Conservation (phyloP, 2,797 vertebrate genomes). For the Anabas testudineus region DNA sequence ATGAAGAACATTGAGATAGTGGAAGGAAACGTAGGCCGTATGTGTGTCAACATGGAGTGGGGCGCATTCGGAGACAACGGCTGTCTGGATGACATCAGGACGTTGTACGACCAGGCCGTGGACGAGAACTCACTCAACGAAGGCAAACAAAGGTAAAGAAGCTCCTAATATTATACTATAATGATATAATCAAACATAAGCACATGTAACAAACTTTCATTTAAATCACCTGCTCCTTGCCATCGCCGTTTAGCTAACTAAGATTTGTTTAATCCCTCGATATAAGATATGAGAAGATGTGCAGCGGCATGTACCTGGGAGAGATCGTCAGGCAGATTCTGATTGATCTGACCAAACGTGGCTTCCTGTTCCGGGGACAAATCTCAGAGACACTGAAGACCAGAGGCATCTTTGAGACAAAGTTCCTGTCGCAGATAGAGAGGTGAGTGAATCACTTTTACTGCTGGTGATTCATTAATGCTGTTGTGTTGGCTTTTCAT, state of each 20-base stretch:
- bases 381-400: slow-evolving; percentile 98
- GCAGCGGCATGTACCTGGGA: slow-evolving; percentile 99
- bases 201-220: neutral
- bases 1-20: slow-evolving; percentile 92
- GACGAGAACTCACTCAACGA: slow-evolving; percentile 96
- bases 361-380: slow-evolving; percentile 97
- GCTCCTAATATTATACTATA: neutral
- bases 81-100: slow-evolving; percentile 96
- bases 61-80: slow-evolving; percentile 98
- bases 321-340: slow-evolving; percentile 98
- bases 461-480: neutral
- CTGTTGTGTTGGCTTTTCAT: neutral
- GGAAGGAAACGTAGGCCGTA: slow-evolving; percentile 88
- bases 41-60: slow-evolving; percentile 99
- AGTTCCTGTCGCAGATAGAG: slow-evolving; percentile 99
- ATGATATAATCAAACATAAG: neutral
- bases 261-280: neutral
- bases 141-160: slow-evolving; percentile 93
- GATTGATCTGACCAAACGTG: slow-evolving; percentile 95
- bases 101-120: slow-evolving; percentile 91
- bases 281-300: slow-evolving; percentile 97
- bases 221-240: neutral
- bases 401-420: slow-evolving; percentile 97
- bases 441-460: slow-evolving; percentile 83
- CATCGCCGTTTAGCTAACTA: neutral